Conservation (phyloP, 2,797 vertebrate species). For the Phrynocephalus guinanensis region DNA sequence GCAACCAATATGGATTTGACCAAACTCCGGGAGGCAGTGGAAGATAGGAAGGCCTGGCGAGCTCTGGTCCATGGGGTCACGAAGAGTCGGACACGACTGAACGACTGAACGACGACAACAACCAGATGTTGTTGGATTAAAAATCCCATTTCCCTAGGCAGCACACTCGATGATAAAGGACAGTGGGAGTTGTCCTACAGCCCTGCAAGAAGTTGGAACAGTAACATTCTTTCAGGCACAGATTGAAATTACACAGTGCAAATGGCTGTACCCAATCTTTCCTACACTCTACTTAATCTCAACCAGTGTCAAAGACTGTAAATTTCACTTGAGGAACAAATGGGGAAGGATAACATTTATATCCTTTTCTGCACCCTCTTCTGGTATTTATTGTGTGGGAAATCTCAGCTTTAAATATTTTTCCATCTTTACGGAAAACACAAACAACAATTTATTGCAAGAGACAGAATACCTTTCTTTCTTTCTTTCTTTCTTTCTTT, state of each 20-base stretch:
- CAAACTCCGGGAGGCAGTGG: no score
- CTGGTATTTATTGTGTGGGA: rapidly evolving
- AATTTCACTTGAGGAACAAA: not conserved
- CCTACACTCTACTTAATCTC: not conserved
- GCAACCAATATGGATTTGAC: no score
- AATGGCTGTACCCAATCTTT: not conserved
- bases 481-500: no score
- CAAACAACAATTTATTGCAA: not conserved
- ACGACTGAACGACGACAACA: no score
- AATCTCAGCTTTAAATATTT: not conserved
- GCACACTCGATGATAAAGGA: no score
- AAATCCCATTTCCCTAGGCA: no score
- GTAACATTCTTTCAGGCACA: not conserved
- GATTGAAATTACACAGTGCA: not conserved
- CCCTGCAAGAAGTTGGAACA: not conserved
- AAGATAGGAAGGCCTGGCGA: no score
- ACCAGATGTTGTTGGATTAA: no score
- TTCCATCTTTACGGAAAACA: conserved; percentile 9
- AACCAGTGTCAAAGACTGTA: not conserved
- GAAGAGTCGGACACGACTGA: no score
- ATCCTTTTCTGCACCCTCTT: not conserved
- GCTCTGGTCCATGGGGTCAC: no score
- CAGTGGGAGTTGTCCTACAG: no score
- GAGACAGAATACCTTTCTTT: not conserved
- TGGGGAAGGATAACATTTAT: not conserved